Evolutionary conservation across 2,888 invertebrate genomes (phyloP).

Genomic region (Ypsolopha sequella): DNA sequence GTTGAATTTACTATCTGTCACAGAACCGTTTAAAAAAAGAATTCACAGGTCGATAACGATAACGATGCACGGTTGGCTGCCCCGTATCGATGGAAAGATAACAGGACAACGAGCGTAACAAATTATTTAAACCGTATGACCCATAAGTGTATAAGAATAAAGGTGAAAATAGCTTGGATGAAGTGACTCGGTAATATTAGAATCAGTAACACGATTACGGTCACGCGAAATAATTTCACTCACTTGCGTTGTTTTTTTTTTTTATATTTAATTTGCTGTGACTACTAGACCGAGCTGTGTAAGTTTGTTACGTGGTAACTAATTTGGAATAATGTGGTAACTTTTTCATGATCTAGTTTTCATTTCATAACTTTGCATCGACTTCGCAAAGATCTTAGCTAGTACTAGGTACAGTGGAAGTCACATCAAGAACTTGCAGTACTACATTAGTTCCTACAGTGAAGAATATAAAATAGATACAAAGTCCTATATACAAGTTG

Average conservation of each 20-base stretch:
- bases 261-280: slow-evolving; percentile 4
- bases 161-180: slow-evolving; percentile 12
- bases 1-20: neutral
- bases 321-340: too few relatives aligned
- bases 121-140: neutral
- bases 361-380: too few relatives aligned
- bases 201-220: slow-evolving; percentile 32
- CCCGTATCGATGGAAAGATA: slow-evolving; percentile 43
- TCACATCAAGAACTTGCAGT: too few relatives aligned
- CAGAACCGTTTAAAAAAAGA: neutral
- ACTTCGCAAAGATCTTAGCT: too few relatives aligned
- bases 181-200: slow-evolving; percentile 19
- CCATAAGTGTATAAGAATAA: neutral
- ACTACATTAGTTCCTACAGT: too few relatives aligned
- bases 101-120: slow-evolving; percentile 18
- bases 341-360: too few relatives aligned
- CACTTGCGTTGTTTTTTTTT: slow-evolving; percentile 34
- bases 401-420: too few relatives aligned
- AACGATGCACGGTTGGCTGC: slow-evolving; percentile 2
- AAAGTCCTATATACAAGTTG: too few relatives aligned
- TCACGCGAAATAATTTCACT: slow-evolving; percentile 35
- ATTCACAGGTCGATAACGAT: slow-evolving; percentile 1
- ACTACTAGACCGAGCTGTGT: too few relatives aligned
- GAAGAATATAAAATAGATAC: too few relatives aligned
- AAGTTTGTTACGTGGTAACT: too few relatives aligned